Evolutionary conservation across 2,797 vertebrate genomes (phyloP).

Genomic region (Tauraco hartlaubi): DNA sequence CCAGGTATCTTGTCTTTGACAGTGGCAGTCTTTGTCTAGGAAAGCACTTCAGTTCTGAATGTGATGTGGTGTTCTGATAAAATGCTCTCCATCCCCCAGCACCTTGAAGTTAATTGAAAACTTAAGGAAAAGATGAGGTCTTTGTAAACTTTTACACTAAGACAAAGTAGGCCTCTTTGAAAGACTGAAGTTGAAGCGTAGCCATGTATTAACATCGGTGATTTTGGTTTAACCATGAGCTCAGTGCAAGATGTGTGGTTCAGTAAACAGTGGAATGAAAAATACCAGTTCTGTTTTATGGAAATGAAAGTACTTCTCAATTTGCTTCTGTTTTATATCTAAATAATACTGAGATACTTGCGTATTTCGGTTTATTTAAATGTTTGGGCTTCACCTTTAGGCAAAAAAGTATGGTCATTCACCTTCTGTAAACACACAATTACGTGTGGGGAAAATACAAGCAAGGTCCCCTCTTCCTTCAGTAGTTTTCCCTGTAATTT

Average conservation of each 20-base stretch:
- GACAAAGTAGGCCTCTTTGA: neutral
- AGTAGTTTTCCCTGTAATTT: neutral
- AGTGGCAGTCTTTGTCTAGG: neutral
- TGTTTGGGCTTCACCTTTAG: neutral
- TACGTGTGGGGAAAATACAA: neutral
- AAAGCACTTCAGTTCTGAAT: neutral
- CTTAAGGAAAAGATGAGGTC: neutral
- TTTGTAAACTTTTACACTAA: neutral
- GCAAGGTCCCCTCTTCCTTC: neutral
- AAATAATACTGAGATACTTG: neutral
- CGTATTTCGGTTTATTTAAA: neutral
- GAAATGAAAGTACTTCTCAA: neutral
- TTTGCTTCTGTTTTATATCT: neutral
- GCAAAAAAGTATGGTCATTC: neutral
- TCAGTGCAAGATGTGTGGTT: fast-evolving
- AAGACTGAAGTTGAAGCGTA: neutral
- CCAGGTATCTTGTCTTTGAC: neutral
- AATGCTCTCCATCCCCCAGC: neutral
- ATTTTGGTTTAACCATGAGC: neutral
- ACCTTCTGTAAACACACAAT: neutral
- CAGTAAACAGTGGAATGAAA: neutral
- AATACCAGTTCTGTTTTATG: neutral
- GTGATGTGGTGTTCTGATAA: neutral
- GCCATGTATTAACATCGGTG: fast-evolving
- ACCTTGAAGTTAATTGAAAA: neutral